These are phyloP conservation scores for Watersipora subatra DNA, from an alignment of 1,140 invertebrate species.

Conservation along the genomic window DNA sequence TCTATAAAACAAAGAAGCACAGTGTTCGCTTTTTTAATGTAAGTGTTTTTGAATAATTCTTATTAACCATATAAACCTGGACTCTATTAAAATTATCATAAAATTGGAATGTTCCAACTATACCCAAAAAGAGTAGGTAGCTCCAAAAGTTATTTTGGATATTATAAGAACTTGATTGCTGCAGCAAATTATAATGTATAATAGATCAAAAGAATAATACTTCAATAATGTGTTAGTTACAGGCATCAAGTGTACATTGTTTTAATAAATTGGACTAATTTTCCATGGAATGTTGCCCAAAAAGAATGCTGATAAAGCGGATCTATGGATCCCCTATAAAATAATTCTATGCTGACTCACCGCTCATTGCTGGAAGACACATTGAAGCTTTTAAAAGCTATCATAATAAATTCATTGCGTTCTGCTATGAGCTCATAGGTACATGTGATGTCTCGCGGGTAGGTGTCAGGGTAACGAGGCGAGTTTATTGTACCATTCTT, in stretches of 20 bases:
- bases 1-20: not conserved
- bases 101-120: not conserved
- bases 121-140: not conserved
- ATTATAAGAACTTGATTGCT: not conserved
- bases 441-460: slow-evolving; percentile 82
- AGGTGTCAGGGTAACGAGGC: slow-evolving; percentile 84
- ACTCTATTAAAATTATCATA: not conserved
- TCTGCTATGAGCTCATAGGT: slow-evolving; percentile 70
- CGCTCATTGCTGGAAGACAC: not conserved
- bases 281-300: not conserved
- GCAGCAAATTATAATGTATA: not conserved
- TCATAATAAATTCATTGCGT: slow-evolving; percentile 46
- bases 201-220: not conserved
- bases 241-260: not conserved
- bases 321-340: too few species aligned
- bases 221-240: not conserved
- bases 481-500: slow-evolving; percentile 86
- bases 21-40: not conserved
- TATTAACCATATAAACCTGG: not conserved
- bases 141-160: not conserved
- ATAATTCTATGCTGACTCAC: too few species aligned
- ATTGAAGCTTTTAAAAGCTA: not conserved
- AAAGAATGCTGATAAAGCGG: too few species aligned
- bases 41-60: not conserved
- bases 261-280: not conserved